phyloP scores from a whole-genome alignment of 2,888 invertebrate genomes.

The Tipula helvola region DNA sequence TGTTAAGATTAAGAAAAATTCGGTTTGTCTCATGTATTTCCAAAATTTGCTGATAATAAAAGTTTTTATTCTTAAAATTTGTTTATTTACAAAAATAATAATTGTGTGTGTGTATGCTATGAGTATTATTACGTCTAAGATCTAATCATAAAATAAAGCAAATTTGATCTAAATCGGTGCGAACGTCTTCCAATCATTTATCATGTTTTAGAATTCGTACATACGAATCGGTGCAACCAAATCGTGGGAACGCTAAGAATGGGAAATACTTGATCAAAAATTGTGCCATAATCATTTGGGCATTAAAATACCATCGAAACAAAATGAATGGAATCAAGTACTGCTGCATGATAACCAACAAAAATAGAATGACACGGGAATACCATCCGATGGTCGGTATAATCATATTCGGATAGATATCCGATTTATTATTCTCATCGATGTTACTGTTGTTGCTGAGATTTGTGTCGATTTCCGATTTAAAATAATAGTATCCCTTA shows the following conservation, averaged over 20 bases:
- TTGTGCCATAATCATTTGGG: slow-evolving; percentile 43
- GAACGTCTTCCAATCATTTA: not conserved
- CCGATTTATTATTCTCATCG: slow-evolving; percentile 5
- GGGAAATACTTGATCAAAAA: slow-evolving; percentile 55
- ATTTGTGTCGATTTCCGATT: slow-evolving; percentile 28
- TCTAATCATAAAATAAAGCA: not conserved
- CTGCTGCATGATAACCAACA: slow-evolving; percentile 27
- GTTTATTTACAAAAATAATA: not conserved
- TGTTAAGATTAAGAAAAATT: not conserved
- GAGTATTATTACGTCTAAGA: not conserved
- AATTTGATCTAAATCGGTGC: not conserved
- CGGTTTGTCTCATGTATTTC: no score
- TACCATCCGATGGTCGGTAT: slow-evolving; percentile 29
- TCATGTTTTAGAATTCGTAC: slow-evolving; percentile 41
- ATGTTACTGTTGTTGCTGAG: slow-evolving; percentile 30
- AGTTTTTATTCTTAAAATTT: not conserved
- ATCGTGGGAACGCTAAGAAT: slow-evolving; percentile 51
- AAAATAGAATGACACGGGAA: slow-evolving; percentile 31
- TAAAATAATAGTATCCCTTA: slow-evolving; percentile 41
- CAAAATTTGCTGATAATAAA: no score
- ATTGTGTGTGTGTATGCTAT: not conserved
- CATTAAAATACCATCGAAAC: slow-evolving; percentile 45
- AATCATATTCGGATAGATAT: not conserved
- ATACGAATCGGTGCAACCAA: slow-evolving; percentile 46
- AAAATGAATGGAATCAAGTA: slow-evolving; percentile 39